Conservation (phyloP, 2,888 invertebrate genomes). For the Boloria euphrosyne region DNA sequence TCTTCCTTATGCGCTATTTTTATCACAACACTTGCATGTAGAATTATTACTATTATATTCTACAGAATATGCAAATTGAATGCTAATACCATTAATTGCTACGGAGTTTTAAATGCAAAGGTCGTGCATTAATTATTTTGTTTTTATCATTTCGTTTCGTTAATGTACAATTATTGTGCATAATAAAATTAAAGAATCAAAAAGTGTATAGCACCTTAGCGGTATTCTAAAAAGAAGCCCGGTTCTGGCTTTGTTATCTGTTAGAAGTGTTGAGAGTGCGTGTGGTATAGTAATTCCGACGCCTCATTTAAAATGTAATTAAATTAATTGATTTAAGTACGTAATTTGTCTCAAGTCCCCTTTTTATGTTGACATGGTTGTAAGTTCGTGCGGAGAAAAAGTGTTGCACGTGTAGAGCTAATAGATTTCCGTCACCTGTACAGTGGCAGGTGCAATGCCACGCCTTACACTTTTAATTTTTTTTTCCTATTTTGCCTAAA, state of each 20-base stretch:
- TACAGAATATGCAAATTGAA: conserved; percentile 11
- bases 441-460: conserved; percentile 58
- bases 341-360: conserved; percentile 8
- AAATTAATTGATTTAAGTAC: conserved; percentile 9
- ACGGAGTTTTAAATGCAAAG: conserved; percentile 6
- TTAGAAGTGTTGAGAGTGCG: too few relatives aligned
- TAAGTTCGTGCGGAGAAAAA: conserved; percentile 17
- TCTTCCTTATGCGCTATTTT: neutral
- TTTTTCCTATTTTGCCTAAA: neutral
- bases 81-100: conserved; percentile 14
- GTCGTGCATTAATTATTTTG: conserved; percentile 10
- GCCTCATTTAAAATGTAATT: too few relatives aligned
- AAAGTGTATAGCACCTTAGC: neutral
- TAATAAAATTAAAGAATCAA: neutral
- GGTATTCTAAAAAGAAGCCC: too few relatives aligned
- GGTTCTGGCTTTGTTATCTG: too few relatives aligned
- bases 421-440: conserved; percentile 73
- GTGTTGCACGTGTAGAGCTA: conserved; percentile 49
- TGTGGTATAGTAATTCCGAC: too few relatives aligned
- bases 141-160: neutral
- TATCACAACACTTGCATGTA: conserved; percentile 3
- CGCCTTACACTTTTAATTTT: conserved; percentile 22
- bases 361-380: conserved; percentile 8
- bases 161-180: neutral
- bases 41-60: conserved; percentile 1